Base-by-base conservation (phyloP, 2,113 vertebrate genomes). In the Peromyscus californicus region DNA sequence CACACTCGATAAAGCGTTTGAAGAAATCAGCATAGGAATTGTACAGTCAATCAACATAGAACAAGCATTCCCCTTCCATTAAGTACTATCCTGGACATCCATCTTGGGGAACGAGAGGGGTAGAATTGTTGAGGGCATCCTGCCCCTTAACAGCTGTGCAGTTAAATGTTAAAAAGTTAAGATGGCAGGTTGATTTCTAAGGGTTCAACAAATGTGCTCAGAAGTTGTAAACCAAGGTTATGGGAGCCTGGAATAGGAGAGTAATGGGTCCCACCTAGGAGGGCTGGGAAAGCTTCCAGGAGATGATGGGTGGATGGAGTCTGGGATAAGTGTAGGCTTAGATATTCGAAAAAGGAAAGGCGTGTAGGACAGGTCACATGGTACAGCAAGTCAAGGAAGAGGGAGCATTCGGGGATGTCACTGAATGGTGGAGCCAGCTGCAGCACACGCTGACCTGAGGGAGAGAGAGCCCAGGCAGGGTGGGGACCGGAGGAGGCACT, bases 361-460 rank as follows among this genome's bases (percentile, higher is more conserved):
- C n/a, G 29, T 29, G n/a, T 36, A 48, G 84, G 80, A 54, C 29
- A 45, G 54, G 51, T 70, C 26, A 4, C 6, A 29, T 7, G 72
- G 33, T 2, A 5, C 2, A 78, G 26, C 54, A 67, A 69, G 82
- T 3, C 19, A 36, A 54, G 59, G 82, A 51, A 42, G 75, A 51
- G 17, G 36, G 26, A 16, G 29, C 33, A 4, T 2, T 3, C 31
- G 45, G 69, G 31, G 15, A 9, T 12, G 48, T 33, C 57, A 5
- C 1, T 8, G 65, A 59, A 31, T 57, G 19, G 15, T 7, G 74
- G 85, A 24, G 5, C 3, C 4, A 6, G 17, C 3, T 33, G 45
- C 2, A 9, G 54, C 7, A n/a, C 4, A 21, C 19, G 7, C 1
- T 1, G 3, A 31, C 21, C 0, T 1, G 12, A 39, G 19, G 9